Percentiles rank a stretch among this genome's conserved stretches.
Evolutionary conservation across 2,888 invertebrate genomes (phyloP).

Genomic region (Microctonus hyperodae): DNA sequence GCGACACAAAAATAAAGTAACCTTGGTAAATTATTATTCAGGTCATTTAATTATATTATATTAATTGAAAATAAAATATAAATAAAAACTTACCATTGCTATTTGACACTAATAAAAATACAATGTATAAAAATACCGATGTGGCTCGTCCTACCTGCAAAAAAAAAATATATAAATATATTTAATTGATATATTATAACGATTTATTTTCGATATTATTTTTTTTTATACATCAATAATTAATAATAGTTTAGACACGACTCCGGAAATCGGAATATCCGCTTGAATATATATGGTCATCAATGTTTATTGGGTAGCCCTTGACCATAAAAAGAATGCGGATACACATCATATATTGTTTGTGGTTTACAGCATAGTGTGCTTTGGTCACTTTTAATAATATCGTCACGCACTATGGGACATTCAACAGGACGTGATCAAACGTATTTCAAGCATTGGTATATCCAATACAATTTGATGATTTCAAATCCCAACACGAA

Average conservation of each 20-base stretch:
- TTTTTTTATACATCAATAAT: background rate
- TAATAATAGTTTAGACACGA: background rate
- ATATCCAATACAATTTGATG: background rate
- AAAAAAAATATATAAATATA: slow-evolving; percentile 41
- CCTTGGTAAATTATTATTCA: background rate
- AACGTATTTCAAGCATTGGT: background rate
- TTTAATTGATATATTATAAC: background rate
- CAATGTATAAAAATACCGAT: slow-evolving; percentile 51
- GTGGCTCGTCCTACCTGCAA: slow-evolving; percentile 54
- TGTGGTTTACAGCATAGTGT: background rate
- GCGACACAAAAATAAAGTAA: background rate
- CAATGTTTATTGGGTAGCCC: background rate
- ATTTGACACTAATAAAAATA: slow-evolving; percentile 49
- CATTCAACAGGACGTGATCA: slow-evolving; percentile 3
- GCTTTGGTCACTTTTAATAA: background rate
- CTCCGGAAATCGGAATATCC: background rate
- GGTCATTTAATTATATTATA: too few relatives aligned
- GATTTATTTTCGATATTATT: background rate
- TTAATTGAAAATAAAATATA: too few relatives aligned
- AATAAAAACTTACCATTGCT: slow-evolving; percentile 49
- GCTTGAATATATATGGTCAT: background rate
- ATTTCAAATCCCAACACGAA: background rate
- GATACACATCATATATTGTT: slow-evolving; percentile 6
- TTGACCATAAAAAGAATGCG: slow-evolving; percentile 14
- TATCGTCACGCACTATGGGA: slow-evolving; percentile 3